phyloP scores from a whole-genome alignment of 2,797 vertebrate genomes.

The Chaunax sp. region DNA sequence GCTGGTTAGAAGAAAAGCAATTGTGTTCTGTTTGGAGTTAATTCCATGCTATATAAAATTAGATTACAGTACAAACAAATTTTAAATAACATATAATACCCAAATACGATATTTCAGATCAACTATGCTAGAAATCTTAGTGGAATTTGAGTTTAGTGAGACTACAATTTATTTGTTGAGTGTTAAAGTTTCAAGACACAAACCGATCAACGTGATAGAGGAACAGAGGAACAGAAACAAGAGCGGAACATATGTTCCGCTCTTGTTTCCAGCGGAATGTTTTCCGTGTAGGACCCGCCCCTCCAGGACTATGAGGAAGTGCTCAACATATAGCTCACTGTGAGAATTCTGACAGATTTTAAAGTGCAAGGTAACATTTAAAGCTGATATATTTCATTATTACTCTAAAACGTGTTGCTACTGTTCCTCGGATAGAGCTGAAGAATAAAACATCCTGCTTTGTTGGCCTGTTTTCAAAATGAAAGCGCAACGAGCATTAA shows the following conservation, averaged over 20 bases:
- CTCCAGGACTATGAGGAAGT: conserved; percentile 11
- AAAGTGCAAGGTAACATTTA: neutral
- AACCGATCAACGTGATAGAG: neutral
- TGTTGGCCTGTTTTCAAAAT: conserved; percentile 3
- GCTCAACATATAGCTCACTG: neutral
- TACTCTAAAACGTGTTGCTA: neutral
- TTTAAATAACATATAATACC: no score
- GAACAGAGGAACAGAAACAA: neutral
- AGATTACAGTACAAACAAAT: no score
- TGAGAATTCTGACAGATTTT: no score
- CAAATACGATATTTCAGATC: no score
- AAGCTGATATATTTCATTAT: neutral
- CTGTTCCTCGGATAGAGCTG: fast-evolving
- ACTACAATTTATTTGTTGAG: no score
- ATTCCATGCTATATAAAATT: no score
- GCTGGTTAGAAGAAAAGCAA: neutral
- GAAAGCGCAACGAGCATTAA: neutral
- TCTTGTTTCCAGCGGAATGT: conserved; percentile 44
- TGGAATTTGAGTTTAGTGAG: no score
- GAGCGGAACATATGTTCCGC: conserved; percentile 7
- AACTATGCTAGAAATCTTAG: no score
- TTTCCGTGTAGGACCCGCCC: neutral
- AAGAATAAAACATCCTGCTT: neutral
- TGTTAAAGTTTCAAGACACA: no score
- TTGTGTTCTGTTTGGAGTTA: fast-evolving